phyloP scores from a whole-genome alignment of 1,140 invertebrate species.

The Hirudo medicinalis region DNA sequence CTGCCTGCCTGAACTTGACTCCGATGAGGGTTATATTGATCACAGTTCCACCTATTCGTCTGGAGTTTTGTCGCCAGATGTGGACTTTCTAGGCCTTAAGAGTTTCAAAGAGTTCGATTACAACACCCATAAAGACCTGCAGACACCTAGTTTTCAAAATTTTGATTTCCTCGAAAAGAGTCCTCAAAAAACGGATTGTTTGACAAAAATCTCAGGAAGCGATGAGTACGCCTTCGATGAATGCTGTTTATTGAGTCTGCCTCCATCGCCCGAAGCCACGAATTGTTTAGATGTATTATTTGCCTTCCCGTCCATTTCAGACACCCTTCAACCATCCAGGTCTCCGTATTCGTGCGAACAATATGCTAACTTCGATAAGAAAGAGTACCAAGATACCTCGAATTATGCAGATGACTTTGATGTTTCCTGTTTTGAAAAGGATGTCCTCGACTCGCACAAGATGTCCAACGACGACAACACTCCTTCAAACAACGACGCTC shows the following conservation, averaged over 20 bases:
- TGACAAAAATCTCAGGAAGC: not conserved
- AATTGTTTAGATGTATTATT: constrained; percentile 3
- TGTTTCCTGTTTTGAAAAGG: too few species aligned
- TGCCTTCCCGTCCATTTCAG: too few species aligned
- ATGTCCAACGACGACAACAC: not conserved
- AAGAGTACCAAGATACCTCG: too few species aligned
- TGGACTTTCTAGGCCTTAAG: not conserved
- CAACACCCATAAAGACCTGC: not conserved
- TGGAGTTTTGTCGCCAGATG: not conserved
- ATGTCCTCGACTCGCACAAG: too few species aligned
- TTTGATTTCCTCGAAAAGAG: not conserved
- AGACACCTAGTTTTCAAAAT: not conserved
- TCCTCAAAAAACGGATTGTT: not conserved
- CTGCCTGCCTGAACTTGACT: not conserved
- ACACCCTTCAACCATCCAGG: not conserved
- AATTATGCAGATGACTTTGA: too few species aligned
- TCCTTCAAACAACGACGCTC: not conserved
- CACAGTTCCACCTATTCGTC: constrained; percentile 6
- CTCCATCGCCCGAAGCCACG: constrained; percentile 1
- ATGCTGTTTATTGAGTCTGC: constrained; percentile 2
- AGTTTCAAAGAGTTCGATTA: not conserved
- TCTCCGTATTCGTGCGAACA: too few species aligned
- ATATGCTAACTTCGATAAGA: too few species aligned
- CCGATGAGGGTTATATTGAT: not conserved
- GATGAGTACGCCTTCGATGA: not conserved